Percentiles rank a stretch among this genome's conserved stretches.
Conservation (phyloP, 2,888 invertebrate genomes). For the Harpalus rubripes region DNA sequence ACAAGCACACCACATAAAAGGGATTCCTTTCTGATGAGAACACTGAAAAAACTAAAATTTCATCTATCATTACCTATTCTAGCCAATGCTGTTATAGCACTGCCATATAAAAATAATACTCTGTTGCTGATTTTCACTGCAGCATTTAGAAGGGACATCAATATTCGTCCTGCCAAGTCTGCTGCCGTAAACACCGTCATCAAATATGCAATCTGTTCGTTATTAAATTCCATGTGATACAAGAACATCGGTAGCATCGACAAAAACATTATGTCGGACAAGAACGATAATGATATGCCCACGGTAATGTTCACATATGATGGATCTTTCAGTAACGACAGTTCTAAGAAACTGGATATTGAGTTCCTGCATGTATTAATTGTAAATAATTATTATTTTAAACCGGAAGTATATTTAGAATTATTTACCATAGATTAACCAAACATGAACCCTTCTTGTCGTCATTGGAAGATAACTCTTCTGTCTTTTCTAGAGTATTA, state of each 20-base stretch:
- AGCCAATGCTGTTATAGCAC: neutral
- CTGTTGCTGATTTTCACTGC: constrained; percentile 82
- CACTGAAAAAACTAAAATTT: neutral
- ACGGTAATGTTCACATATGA: constrained; percentile 85
- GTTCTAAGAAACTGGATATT: constrained; percentile 82
- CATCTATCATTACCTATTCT: constrained; percentile 30
- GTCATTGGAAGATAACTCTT: neutral
- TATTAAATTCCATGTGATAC: constrained; percentile 80
- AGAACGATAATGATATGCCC: constrained; percentile 84
- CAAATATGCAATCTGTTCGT: constrained; percentile 83
- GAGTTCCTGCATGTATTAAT: constrained; percentile 76
- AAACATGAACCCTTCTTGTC: neutral
- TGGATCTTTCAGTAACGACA: constrained; percentile 82
- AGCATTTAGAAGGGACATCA: constrained; percentile 82
- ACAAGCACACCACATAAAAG: no score
- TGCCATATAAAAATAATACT: constrained; percentile 82
- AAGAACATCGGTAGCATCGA: constrained; percentile 84
- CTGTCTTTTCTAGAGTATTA: neutral
- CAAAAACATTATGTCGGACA: constrained; percentile 85
- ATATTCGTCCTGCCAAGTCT: constrained; percentile 83
- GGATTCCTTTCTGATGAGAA: no score
- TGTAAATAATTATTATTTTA: constrained; percentile 2
- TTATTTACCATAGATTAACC: neutral
- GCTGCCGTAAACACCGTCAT: constrained; percentile 85
- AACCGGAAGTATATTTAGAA: neutral